Percentiles rank a stretch among this genome's conserved stretches.
These are phyloP conservation scores for Holothuria scabra DNA, from an alignment of 53 echinoderm and acorn worm species.

Conservation along the genomic window DNA sequence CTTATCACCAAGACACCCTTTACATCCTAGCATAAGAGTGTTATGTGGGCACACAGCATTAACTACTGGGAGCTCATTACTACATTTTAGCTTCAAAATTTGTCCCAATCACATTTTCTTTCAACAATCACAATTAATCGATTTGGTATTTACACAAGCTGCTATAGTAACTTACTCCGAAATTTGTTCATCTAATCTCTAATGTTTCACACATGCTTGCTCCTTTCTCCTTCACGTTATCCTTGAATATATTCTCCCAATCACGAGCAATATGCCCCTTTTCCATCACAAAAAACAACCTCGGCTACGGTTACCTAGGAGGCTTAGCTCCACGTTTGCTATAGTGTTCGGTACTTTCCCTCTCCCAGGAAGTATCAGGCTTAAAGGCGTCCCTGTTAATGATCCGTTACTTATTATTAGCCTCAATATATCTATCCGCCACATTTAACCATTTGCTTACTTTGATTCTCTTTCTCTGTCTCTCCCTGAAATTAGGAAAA, in stretches of 20 bases:
- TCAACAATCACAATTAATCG: neutral
- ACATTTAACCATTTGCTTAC: no score
- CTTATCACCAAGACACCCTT: no score
- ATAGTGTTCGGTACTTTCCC: neutral
- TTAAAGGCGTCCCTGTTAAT: neutral
- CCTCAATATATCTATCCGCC: constrained; percentile 39
- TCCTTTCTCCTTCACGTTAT: neutral
- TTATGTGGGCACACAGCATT: neutral
- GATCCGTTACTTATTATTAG: neutral
- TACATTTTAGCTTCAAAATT: constrained; percentile 27
- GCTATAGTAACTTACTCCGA: neutral
- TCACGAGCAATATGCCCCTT: constrained; percentile 36
- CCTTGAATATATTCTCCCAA: constrained; percentile 9
- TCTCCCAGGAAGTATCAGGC: neutral
- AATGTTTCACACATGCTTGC: no score
- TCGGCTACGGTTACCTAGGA: neutral
- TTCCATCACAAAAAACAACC: constrained; percentile 31
- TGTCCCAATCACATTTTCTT: neutral
- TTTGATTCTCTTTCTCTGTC: no score
- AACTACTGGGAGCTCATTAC: constrained; percentile 42
- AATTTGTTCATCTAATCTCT: neutral
- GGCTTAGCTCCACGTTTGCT: neutral
- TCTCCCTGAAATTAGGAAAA: no score
- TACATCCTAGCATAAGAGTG: no score
- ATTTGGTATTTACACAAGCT: neutral